phyloP scores from a whole-genome alignment of 2,797 vertebrate genomes.

The Lophotriccus pileatus region DNA sequence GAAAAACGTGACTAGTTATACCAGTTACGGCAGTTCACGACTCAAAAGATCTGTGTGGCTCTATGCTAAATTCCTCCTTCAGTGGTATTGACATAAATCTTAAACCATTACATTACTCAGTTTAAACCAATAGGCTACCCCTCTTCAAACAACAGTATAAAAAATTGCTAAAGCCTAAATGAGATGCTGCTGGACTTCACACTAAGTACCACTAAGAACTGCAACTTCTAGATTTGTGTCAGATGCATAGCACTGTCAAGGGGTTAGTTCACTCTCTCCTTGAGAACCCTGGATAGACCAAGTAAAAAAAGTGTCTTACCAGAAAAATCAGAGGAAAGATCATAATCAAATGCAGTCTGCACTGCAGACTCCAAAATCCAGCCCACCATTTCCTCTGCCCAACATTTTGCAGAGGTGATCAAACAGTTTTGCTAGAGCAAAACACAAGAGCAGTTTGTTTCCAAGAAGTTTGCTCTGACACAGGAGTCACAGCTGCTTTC shows the following conservation, averaged over 20 bases:
- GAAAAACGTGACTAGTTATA: background rate
- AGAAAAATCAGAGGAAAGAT: background rate
- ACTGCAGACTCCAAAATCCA: background rate
- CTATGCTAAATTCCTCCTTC: background rate
- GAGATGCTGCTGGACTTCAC: background rate
- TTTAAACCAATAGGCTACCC: background rate
- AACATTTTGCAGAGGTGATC: background rate
- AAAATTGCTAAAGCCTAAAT: background rate
- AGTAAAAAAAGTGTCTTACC: background rate
- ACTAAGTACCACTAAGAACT: background rate
- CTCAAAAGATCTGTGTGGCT: background rate
- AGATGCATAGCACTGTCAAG: background rate
- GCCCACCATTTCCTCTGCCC: background rate
- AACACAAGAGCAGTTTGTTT: background rate
- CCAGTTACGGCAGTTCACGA: slow-evolving; percentile 2
- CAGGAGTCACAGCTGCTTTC: background rate
- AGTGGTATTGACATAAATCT: background rate
- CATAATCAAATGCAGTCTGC: background rate
- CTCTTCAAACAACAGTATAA: background rate
- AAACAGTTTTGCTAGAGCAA: background rate
- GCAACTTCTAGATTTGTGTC: background rate
- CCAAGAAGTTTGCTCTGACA: background rate
- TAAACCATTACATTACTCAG: background rate
- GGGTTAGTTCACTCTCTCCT: background rate
- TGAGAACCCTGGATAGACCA: fast-evolving